A percentile compares a stretch with the other conserved stretches of the same genome.
Evolutionary conservation across 2,888 invertebrate genomes (phyloP).

Genomic region (Serripes groenlandicus): DNA sequence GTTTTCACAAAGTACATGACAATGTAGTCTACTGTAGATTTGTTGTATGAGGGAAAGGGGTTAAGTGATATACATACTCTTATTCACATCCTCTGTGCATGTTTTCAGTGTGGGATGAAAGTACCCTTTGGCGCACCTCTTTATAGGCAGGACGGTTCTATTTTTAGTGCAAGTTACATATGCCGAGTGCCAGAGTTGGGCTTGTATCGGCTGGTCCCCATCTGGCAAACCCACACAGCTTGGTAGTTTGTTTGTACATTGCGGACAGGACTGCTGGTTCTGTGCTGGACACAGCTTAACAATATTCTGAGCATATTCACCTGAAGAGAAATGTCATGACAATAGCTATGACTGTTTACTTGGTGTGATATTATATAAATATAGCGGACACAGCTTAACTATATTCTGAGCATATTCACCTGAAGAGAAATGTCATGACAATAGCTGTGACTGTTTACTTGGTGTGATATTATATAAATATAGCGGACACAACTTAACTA

Average conservation of each 20-base stretch:
- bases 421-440: slow-evolving; percentile 19
- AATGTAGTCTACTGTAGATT: too few relatives aligned
- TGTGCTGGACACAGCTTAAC: slow-evolving; percentile 47
- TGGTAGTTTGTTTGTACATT: slow-evolving; percentile 66
- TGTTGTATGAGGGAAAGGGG: too few relatives aligned
- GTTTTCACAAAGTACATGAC: too few relatives aligned
- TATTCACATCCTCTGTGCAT: slow-evolving; percentile 39
- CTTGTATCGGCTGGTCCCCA: slow-evolving; percentile 56
- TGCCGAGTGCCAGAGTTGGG: slow-evolving; percentile 34
- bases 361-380: too few relatives aligned
- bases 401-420: slow-evolving; percentile 71
- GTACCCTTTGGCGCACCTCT: slow-evolving; percentile 69
- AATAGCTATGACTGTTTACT: too few relatives aligned
- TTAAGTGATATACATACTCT: slow-evolving; percentile 37
- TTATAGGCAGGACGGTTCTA: slow-evolving; percentile 60
- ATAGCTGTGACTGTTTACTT: too few relatives aligned
- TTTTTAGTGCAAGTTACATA: slow-evolving; percentile 60
- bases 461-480: too few relatives aligned
- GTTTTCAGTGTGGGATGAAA: slow-evolving; percentile 65
- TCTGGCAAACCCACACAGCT: slow-evolving; percentile 66
- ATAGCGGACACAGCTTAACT: slow-evolving; percentile 51
- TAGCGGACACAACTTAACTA: slow-evolving; percentile 50
- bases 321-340: slow-evolving; percentile 38
- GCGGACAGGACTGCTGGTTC: slow-evolving; percentile 50
- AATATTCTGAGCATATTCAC: slow-evolving; percentile 69